These are phyloP conservation scores for Acyrthosiphon pisum DNA, from an alignment of 1,140 invertebrate species.

Conservation along the genomic window DNA sequence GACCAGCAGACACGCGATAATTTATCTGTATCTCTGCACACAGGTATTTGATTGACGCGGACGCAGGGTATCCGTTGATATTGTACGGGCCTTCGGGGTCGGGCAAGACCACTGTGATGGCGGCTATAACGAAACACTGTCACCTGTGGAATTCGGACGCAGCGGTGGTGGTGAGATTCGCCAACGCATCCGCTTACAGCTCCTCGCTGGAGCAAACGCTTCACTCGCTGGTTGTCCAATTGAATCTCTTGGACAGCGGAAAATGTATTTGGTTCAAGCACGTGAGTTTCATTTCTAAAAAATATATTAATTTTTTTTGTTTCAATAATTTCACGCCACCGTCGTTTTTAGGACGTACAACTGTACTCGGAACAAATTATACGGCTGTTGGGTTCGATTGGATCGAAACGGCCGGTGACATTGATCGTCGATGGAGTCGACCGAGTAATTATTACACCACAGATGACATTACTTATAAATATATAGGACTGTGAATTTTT, in stretches of 20 bases:
- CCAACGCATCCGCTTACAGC: conserved; percentile 73
- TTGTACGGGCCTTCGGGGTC: conserved; percentile 79
- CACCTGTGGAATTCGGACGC: conserved; percentile 73
- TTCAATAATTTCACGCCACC: not conserved
- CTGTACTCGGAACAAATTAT: conserved; percentile 67
- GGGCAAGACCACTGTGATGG: conserved; percentile 80
- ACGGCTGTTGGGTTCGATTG: conserved; percentile 66
- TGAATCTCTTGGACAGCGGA: conserved; percentile 70
- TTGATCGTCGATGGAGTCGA: conserved; percentile 78
- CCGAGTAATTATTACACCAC: conserved; percentile 64
- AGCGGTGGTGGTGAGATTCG: conserved; percentile 68
- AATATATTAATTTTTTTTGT: not conserved
- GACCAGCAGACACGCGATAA: not conserved
- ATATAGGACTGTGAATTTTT: not conserved
- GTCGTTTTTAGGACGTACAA: conserved; percentile 62
- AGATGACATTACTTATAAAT: not conserved
- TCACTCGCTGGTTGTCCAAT: conserved; percentile 73
- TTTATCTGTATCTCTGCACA: not conserved
- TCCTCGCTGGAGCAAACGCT: conserved; percentile 72
- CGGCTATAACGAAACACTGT: conserved; percentile 72
- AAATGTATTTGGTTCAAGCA: conserved; percentile 68
- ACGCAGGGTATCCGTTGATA: conserved; percentile 70
- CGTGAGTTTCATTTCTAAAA: conserved; percentile 62
- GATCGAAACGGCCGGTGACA: conserved; percentile 68
- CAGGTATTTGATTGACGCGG: conserved; percentile 73